Percentiles rank a stretch among this genome's conserved stretches.
Conservation (phyloP, 2,797 vertebrate species). For the Lepus townsendii region DNA sequence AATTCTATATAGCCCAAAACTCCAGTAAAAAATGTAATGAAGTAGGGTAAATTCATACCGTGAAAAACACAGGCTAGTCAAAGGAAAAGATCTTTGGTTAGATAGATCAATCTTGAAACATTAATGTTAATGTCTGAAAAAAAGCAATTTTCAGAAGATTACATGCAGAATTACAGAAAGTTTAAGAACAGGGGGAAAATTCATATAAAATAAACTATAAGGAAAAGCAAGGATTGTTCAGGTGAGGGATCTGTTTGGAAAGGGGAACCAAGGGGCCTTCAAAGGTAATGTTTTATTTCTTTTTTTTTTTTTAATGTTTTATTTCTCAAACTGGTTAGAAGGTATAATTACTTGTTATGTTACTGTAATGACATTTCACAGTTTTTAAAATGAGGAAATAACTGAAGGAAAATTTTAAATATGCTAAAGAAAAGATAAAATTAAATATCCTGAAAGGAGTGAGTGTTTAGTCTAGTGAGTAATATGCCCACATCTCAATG, state of each 20-base stretch:
- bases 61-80: neutral
- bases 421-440: neutral
- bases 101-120: constrained; percentile 8
- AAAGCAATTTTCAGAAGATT: constrained; percentile 5
- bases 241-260: neutral
- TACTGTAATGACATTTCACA: neutral
- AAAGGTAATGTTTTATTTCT: neutral
- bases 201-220: neutral
- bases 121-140: neutral
- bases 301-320: neutral
- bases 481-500: no score
- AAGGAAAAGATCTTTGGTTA: constrained; percentile 5
- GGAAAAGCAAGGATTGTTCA: constrained; percentile 1
- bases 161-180: neutral
- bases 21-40: constrained; percentile 7
- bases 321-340: neutral
- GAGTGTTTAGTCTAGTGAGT: no score
- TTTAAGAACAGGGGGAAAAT: neutral
- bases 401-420: neutral
- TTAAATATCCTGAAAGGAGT: neutral
- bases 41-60: neutral
- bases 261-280: neutral
- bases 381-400: neutral
- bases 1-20: neutral
- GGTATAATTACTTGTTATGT: neutral